Evolutionary conservation across 53 echinoderm and acorn worm genomes (phyloP), one percentile per base, ranked within the genome.

Genomic region (Pentamera pediparva): DNA sequence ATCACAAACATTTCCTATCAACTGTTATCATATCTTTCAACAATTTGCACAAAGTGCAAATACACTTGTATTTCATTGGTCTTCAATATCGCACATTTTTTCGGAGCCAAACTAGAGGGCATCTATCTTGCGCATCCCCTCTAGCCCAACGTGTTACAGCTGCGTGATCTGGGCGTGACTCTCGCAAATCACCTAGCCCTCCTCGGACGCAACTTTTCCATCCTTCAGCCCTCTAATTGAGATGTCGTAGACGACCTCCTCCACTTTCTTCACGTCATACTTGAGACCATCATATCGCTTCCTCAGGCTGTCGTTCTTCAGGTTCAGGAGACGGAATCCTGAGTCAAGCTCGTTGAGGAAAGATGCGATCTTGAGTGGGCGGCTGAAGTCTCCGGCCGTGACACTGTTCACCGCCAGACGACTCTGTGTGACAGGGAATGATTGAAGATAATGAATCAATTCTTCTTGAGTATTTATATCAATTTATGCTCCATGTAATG

Each of bases 181-280:
- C n/a, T n/a, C n/a, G n/a, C n/a, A n/a, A n/a, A n/a, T n/a, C n/a
- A n/a, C n/a, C n/a, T n/a, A n/a, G n/a, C n/a, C n/a, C 11, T 53
- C 53, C 6, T 53, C 53, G 22, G 11, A 5, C 27, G 53, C 24
- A 17, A 6, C 25, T 24, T 40, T 40, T 24, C 35, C 34, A 2
- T 26, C 58, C 35, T 39, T 53, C 6, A 98, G 75, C 47, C 98
- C 98, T 33, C 98, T 45, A 35, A 98, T 98, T n/a, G 91, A 85
- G 58, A 98, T 91, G 32, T 98, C 98, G 41, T 98, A 98, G 7
- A 98, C 98, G 1, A 98, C 98, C 52, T 98, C 98, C 75, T 98
- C 98, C 32, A 98, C 89, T 62, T 98, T 98, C 84, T 98, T 98
- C 56, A 98, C 91, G 50, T 98, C 98, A 45, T 98, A 98, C 65